Evolutionary conservation across 1,140 invertebrate species (phyloP).

Genomic region (Zeugodacus cucurbitae): DNA sequence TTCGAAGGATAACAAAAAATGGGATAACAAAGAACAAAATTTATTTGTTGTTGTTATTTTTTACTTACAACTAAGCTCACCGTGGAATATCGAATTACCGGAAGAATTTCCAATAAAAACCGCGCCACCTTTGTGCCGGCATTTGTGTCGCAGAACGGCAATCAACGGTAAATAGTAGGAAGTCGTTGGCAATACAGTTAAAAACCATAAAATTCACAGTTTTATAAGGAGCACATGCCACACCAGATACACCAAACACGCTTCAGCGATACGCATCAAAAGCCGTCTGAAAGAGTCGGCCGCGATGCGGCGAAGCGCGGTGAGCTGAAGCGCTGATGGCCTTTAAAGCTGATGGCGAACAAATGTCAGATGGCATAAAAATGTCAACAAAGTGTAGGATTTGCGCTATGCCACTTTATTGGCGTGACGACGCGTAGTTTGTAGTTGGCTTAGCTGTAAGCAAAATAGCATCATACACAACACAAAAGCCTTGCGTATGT

Average conservation of each 20-base stretch:
- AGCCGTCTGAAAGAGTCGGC: background rate
- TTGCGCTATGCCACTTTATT: constrained; percentile 1
- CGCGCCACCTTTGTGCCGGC: background rate
- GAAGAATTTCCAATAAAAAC: background rate
- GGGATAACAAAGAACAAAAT: too few species aligned
- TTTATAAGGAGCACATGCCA: background rate
- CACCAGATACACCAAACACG: background rate
- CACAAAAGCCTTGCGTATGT: background rate
- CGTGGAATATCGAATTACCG: background rate
- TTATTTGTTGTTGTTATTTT: too few species aligned
- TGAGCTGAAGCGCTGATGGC: background rate
- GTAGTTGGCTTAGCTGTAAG: background rate
- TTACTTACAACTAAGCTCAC: background rate
- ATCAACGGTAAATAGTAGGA: background rate
- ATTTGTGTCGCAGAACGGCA: background rate
- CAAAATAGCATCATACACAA: background rate
- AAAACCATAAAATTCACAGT: background rate
- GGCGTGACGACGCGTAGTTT: background rate
- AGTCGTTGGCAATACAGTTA: background rate
- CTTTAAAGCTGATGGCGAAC: background rate
- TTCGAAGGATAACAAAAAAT: too few species aligned
- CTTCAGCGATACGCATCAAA: background rate
- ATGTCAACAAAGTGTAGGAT: constrained; percentile 3
- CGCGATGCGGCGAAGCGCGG: background rate
- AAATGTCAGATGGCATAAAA: constrained; percentile 7